A percentile compares a stretch with the other conserved stretches of the same genome.
Conservation (phyloP, 2,888 invertebrate species). For the Acanthosepion lycidas region DNA sequence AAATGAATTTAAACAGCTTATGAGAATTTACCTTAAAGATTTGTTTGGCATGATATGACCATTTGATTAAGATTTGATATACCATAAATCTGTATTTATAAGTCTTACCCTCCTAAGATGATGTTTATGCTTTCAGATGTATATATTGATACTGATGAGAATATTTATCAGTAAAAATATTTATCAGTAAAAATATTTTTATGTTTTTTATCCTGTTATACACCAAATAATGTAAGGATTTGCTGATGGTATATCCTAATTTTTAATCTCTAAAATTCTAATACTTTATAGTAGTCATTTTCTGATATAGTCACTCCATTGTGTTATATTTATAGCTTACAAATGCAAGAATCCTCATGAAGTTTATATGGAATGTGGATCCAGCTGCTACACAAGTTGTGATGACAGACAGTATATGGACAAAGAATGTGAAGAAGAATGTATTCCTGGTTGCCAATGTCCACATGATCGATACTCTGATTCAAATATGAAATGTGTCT, state of each 20-base stretch:
- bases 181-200: not conserved
- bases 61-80: too few relatives aligned
- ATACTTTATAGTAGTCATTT: not conserved
- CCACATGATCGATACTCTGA: not conserved
- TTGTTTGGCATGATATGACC: too few relatives aligned
- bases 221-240: not conserved
- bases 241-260: not conserved
- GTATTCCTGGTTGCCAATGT: slow-evolving; percentile 41
- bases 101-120: too few relatives aligned
- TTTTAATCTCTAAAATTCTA: not conserved
- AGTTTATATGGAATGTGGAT: slow-evolving; percentile 42
- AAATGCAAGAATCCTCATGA: slow-evolving; percentile 34
- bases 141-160: too few relatives aligned
- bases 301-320: not conserved
- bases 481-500: slow-evolving; percentile 2
- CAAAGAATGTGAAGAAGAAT: slow-evolving; percentile 35
- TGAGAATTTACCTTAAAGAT: too few relatives aligned
- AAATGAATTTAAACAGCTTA: too few relatives aligned
- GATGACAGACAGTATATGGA: not conserved
- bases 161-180: not conserved
- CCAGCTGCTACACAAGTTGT: slow-evolving; percentile 36
- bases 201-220: not conserved
- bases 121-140: too few relatives aligned
- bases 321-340: not conserved
- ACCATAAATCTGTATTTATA: too few relatives aligned